These are phyloP conservation scores for Sceloporus tristichus DNA, from an alignment of 2,113 vertebrate genomes.

Conservation along the genomic window DNA sequence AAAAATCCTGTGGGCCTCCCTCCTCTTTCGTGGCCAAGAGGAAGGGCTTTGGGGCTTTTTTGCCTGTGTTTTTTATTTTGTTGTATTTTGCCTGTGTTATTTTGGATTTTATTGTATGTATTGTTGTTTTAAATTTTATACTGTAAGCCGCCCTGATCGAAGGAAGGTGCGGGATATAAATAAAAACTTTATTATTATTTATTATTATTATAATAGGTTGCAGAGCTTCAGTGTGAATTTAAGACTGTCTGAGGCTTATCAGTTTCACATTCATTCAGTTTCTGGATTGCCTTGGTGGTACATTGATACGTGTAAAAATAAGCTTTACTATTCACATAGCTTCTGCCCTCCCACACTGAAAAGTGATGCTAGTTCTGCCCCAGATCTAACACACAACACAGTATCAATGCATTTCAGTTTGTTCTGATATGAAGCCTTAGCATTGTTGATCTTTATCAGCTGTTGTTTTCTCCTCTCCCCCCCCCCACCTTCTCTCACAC, in stretches of 20 bases:
- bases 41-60: no score
- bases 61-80: no score
- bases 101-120: no score
- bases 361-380: not conserved
- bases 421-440: slow-evolving; percentile 30
- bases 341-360: slow-evolving; percentile 5
- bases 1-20: no score
- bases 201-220: no score
- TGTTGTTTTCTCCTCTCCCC: slow-evolving; percentile 17
- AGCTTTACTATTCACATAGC: slow-evolving; percentile 27
- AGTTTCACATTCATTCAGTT: slow-evolving; percentile 32
- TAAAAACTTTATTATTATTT: no score
- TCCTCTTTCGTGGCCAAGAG: no score
- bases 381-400: slow-evolving; percentile 16
- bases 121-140: no score
- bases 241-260: slow-evolving; percentile 29
- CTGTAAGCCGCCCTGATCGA: no score
- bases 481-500: not conserved
- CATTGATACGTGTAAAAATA: slow-evolving; percentile 46
- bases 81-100: no score
- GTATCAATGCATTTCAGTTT: not conserved
- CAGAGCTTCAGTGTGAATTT: slow-evolving; percentile 22
- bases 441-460: slow-evolving; percentile 9
- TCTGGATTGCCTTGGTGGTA: slow-evolving; percentile 42
- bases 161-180: no score